phyloP scores from a whole-genome alignment of 2,113 vertebrate genomes.

The Pterocles gutturalis region DNA sequence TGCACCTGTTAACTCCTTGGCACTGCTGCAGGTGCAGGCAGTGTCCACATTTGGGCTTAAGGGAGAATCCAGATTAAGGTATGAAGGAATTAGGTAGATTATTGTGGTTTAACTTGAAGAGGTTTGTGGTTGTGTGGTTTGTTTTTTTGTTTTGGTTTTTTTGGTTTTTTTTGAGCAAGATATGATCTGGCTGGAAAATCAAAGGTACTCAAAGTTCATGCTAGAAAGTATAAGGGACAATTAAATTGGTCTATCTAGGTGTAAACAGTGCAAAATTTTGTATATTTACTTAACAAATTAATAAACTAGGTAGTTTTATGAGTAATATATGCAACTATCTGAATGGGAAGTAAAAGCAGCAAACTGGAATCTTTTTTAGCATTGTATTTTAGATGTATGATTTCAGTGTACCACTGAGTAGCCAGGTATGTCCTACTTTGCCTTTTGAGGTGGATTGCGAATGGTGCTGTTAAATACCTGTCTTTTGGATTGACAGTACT shows the following conservation, averaged over 20 bases:
- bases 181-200: neutral
- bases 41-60: neutral
- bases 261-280: neutral
- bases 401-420: neutral
- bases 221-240: neutral
- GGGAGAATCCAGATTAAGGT: neutral
- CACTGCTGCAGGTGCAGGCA: neutral
- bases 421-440: neutral
- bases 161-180: neutral
- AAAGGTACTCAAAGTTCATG: neutral
- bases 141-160: neutral
- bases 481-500: constrained; percentile 21
- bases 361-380: neutral
- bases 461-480: constrained; percentile 35
- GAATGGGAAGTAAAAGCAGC: neutral
- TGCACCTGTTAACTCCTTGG: neutral
- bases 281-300: neutral
- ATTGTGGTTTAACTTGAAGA: neutral
- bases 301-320: neutral
- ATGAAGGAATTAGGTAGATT: neutral
- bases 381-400: neutral
- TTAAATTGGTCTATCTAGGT: neutral
- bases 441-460: neutral
- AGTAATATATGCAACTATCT: neutral
- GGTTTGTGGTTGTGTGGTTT: neutral